Conservation (phyloP, 2,888 invertebrate genomes). For the Cephus spinipes region DNA sequence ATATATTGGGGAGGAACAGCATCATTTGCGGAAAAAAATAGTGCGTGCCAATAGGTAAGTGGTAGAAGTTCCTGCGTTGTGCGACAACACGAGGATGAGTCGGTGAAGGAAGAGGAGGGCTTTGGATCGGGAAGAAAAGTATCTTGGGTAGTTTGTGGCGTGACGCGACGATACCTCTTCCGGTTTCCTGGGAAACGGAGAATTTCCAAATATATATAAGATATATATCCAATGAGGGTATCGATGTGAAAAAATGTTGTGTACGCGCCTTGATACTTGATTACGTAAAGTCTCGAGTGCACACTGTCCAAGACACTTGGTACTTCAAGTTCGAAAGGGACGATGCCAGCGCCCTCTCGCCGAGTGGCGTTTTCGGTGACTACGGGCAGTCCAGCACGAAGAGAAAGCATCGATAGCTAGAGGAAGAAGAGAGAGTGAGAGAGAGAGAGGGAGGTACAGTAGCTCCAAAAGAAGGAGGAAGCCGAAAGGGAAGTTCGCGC, state of each 20-base stretch:
- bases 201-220: background rate
- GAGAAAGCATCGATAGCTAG: background rate
- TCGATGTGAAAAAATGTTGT: background rate
- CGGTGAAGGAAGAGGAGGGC: background rate
- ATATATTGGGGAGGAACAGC: background rate
- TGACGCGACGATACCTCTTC: background rate
- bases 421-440: background rate
- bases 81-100: background rate
- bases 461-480: background rate
- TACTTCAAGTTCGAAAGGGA: background rate
- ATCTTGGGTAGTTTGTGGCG: background rate
- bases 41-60: background rate
- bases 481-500: background rate
- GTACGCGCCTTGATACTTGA: background rate
- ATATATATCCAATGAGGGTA: too few relatives aligned
- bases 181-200: background rate
- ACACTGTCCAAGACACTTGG: background rate
- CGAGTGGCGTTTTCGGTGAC: background rate
- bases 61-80: background rate
- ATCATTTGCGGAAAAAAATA: constrained; percentile 1
- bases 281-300: background rate
- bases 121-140: background rate
- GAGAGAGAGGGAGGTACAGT: background rate
- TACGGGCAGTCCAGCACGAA: background rate
- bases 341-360: background rate